Evolutionary conservation across 2,113 vertebrate species (phyloP).

Genomic region (Vanacampus margaritifer): DNA sequence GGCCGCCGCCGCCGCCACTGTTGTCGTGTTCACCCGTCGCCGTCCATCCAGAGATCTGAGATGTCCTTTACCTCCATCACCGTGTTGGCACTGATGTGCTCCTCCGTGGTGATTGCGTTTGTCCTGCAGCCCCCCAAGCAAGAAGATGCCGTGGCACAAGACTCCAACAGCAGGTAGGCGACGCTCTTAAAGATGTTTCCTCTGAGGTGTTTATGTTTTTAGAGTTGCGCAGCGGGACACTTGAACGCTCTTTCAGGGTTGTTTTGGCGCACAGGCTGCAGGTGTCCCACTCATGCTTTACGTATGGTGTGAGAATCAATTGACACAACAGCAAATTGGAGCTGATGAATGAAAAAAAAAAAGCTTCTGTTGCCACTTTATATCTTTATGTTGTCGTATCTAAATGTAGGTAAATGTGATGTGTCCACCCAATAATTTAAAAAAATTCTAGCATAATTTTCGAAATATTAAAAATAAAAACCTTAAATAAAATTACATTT

Average conservation of each 20-base stretch:
- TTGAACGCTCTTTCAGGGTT: neutral
- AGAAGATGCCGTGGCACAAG: slow-evolving; percentile 15
- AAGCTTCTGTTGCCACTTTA: too few species aligned
- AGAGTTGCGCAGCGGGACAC: neutral
- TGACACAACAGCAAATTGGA: neutral
- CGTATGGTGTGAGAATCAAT: too few species aligned
- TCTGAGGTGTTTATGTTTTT: neutral
- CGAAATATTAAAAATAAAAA: too few species aligned
- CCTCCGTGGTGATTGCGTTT: slow-evolving; percentile 45
- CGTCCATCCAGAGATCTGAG: neutral
- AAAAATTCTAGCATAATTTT: too few species aligned
- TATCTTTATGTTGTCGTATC: too few species aligned
- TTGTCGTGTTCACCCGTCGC: neutral
- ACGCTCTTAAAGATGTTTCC: neutral
- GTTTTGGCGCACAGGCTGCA: neutral
- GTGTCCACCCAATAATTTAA: too few species aligned
- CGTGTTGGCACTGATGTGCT: slow-evolving; percentile 43
- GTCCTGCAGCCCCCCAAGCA: slow-evolving; percentile 52
- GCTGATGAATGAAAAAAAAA: too few species aligned
- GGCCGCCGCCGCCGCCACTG: neutral
- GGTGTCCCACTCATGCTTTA: neutral
- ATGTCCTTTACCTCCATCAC: slow-evolving; percentile 48
- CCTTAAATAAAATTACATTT: too few species aligned
- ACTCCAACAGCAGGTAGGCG: slow-evolving; percentile 53
- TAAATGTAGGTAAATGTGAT: too few species aligned